Conservation (phyloP, 2,888 invertebrate genomes). For the Graphium colonna region DNA sequence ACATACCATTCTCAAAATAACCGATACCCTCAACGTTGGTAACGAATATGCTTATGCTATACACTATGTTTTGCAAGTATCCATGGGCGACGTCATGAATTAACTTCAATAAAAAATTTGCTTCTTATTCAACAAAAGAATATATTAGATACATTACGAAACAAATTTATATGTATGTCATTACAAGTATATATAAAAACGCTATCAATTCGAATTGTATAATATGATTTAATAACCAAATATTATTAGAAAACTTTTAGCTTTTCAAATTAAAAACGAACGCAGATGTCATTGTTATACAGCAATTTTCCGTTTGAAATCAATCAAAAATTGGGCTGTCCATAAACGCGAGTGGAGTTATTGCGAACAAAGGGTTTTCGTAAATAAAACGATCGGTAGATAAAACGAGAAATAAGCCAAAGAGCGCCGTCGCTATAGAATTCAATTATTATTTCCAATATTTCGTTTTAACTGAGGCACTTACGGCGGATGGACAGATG, state of each 20-base stretch:
- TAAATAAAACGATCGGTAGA: constrained; percentile 12
- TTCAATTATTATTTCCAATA: constrained; percentile 42
- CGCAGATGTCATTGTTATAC: background rate
- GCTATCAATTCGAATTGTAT: too few relatives aligned
- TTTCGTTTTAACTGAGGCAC: constrained; percentile 36
- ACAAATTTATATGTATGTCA: too few relatives aligned
- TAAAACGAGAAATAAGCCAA: constrained; percentile 32
- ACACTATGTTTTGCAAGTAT: too few relatives aligned
- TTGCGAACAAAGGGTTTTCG: constrained; percentile 7
- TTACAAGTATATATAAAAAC: too few relatives aligned
- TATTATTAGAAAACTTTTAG: background rate
- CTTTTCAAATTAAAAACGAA: background rate
- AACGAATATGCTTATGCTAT: too few relatives aligned
- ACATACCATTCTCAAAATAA: too few relatives aligned
- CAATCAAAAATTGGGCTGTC: background rate
- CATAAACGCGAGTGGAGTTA: constrained; percentile 4
- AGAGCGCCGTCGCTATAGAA: constrained; percentile 28
- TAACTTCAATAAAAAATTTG: too few relatives aligned
- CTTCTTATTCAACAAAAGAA: too few relatives aligned
- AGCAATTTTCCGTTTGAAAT: background rate
- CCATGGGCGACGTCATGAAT: too few relatives aligned
- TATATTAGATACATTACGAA: too few relatives aligned
- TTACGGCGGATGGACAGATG: constrained; percentile 40
- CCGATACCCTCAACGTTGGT: too few relatives aligned
- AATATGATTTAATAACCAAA: too few relatives aligned